A percentile compares a stretch with the other conserved stretches of the same genome.
Evolutionary conservation across 2,888 invertebrate genomes (phyloP).

Genomic region (Xestia sexstrigata): DNA sequence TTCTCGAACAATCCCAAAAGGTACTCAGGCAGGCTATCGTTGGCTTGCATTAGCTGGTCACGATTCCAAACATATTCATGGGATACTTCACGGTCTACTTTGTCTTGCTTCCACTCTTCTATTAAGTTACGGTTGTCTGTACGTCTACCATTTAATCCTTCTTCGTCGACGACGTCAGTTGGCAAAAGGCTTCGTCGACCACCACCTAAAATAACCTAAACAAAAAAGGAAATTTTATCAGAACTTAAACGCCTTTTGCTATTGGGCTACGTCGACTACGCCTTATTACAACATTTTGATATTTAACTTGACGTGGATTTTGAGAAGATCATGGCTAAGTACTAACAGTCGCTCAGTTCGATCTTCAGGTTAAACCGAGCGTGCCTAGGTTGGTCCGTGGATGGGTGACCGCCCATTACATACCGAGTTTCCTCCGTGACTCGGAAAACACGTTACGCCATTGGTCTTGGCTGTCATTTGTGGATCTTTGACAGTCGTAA

Average conservation of each 20-base stretch:
- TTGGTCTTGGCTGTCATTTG: too few relatives aligned
- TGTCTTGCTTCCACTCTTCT: conserved; percentile 91
- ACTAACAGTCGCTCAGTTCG: too few relatives aligned
- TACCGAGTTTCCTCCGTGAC: too few relatives aligned
- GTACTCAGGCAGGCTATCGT: conserved; percentile 89
- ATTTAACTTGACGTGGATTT: too few relatives aligned
- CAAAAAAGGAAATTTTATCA: background rate
- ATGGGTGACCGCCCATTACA: too few relatives aligned
- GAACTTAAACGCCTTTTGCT: background rate
- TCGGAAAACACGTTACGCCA: too few relatives aligned
- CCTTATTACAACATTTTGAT: too few relatives aligned
- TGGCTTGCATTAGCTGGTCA: conserved; percentile 85
- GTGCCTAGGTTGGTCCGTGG: too few relatives aligned
- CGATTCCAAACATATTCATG: conserved; percentile 91
- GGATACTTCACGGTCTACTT: conserved; percentile 75
- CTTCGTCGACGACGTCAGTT: conserved; percentile 85
- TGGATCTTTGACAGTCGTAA: too few relatives aligned
- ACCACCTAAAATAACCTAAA: conserved; percentile 93
- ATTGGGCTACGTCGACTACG: too few relatives aligned
- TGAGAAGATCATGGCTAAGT: too few relatives aligned
- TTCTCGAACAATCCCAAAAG: conserved; percentile 91
- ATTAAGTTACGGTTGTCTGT: conserved; percentile 92
- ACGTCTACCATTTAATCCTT: conserved; percentile 83
- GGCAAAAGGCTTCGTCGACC: conserved; percentile 92
- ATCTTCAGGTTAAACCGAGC: too few relatives aligned